Percentiles rank a stretch among this genome's conserved stretches.
phyloP scores from a whole-genome alignment of 2,113 vertebrate genomes.

The Thalassoma bifasciatum region DNA sequence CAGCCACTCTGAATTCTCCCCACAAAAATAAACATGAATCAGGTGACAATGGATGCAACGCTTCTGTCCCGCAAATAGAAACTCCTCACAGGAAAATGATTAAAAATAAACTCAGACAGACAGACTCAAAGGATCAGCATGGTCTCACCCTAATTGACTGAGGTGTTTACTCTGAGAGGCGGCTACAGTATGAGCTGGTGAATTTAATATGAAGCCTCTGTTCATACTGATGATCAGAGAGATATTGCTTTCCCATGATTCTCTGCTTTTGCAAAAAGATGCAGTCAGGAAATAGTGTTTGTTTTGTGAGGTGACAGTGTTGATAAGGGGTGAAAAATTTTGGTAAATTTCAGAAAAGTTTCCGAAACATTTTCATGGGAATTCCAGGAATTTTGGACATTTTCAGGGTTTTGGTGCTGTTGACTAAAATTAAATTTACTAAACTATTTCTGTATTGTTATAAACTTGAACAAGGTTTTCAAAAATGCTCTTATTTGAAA shows the following conservation, averaged over 20 bases:
- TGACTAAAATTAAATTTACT: too few relatives aligned
- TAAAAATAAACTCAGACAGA: conserved; percentile 49
- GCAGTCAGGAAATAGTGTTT: too few relatives aligned
- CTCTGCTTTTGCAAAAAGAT: background rate
- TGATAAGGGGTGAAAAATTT: too few relatives aligned
- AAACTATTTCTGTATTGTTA: too few relatives aligned
- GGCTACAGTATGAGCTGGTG: conserved; percentile 17
- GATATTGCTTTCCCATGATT: background rate
- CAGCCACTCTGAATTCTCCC: background rate
- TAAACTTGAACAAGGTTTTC: too few relatives aligned
- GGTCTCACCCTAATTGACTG: conserved; percentile 47
- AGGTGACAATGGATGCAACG: background rate
- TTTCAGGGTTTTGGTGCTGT: too few relatives aligned
- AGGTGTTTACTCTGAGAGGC: conserved; percentile 44
- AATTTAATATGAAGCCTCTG: conserved; percentile 35
- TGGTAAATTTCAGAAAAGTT: too few relatives aligned
- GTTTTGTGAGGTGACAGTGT: too few relatives aligned
- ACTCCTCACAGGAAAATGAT: conserved; percentile 29
- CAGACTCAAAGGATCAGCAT: conserved; percentile 46
- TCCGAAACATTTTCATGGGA: too few relatives aligned
- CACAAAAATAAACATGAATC: background rate
- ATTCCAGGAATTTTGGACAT: too few relatives aligned
- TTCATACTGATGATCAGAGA: background rate
- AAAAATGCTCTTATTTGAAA: too few relatives aligned
- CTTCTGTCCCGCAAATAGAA: conserved; percentile 43